A percentile compares a stretch with the other conserved stretches of the same genome.
phyloP scores from a whole-genome alignment of 2,797 vertebrate species.

The Poeciliopsis presidionis region DNA sequence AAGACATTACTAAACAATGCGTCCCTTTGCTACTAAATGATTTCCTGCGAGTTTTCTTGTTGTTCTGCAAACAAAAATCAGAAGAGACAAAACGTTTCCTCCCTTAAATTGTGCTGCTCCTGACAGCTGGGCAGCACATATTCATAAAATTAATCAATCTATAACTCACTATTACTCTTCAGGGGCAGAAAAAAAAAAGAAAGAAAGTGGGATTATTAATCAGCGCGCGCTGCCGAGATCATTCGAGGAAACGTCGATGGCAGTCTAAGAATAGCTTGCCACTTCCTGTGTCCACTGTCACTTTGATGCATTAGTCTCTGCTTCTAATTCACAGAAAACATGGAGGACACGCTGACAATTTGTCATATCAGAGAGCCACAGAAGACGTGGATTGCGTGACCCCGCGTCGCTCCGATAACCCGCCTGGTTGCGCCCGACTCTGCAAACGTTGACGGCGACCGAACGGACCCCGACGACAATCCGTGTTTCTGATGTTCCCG shows the following conservation, averaged over 20 bases:
- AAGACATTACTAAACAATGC: neutral
- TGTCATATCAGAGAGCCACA: slow-evolving; percentile 16
- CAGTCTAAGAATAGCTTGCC: slow-evolving; percentile 43
- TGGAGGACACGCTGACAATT: slow-evolving; percentile 14
- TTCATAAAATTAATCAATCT: neutral
- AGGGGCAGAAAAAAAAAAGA: neutral
- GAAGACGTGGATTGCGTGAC: neutral
- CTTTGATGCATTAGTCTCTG: slow-evolving; percentile 13
- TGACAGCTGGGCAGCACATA: neutral
- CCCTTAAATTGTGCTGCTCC: neutral
- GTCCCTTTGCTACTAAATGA: neutral
- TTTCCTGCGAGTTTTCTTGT: neutral
- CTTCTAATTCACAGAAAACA: slow-evolving; percentile 12
- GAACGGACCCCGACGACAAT: neutral
- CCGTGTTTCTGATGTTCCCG: neutral
- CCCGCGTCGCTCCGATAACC: neutral
- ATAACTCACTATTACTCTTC: slow-evolving; percentile 24
- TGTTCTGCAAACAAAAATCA: neutral
- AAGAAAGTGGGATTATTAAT: neutral
- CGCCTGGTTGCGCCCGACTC: slow-evolving; percentile 8
- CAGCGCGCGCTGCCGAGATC: slow-evolving; percentile 4
- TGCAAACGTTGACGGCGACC: neutral
- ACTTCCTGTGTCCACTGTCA: slow-evolving; percentile 43
- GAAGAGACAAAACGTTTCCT: neutral
- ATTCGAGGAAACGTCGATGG: slow-evolving; percentile 33